phyloP scores from a whole-genome alignment of 2,888 invertebrate species.

The Pyrochroa serraticornis region DNA sequence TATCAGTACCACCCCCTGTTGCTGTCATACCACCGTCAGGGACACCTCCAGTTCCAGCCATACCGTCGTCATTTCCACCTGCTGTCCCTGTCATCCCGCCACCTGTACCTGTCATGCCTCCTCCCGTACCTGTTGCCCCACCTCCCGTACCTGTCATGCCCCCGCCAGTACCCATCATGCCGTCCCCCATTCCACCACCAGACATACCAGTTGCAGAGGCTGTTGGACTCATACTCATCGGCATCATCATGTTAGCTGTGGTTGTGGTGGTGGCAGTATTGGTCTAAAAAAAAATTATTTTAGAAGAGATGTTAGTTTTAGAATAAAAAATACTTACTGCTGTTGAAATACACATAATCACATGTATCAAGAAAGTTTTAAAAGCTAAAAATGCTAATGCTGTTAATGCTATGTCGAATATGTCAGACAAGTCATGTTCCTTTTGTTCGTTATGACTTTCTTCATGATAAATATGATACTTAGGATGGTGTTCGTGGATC shows the following conservation, averaged over 20 bases:
- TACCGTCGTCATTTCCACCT: slow-evolving; percentile 20
- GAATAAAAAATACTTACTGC: slow-evolving; percentile 59
- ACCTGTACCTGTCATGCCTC: slow-evolving; percentile 8
- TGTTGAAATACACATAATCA: slow-evolving; percentile 74
- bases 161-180: slow-evolving; percentile 34
- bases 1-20: slow-evolving; percentile 13
- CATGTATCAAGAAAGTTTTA: slow-evolving; percentile 79
- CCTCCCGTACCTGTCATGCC: slow-evolving; percentile 49
- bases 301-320: not conserved
- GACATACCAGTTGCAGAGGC: slow-evolving; percentile 56
- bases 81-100: slow-evolving; percentile 21
- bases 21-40: slow-evolving; percentile 15
- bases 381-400: slow-evolving; percentile 82
- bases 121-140: slow-evolving; percentile 14
- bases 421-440: slow-evolving; percentile 71
- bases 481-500: slow-evolving; percentile 47
- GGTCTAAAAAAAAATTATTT: slow-evolving; percentile 13
- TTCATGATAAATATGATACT: slow-evolving; percentile 48
- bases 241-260: slow-evolving; percentile 55
- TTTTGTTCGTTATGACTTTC: slow-evolving; percentile 55
- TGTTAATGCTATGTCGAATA: slow-evolving; percentile 81
- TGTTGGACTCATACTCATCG: slow-evolving; percentile 55
- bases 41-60: slow-evolving; percentile 28
- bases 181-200: slow-evolving; percentile 40
- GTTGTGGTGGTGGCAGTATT: slow-evolving; percentile 42